phyloP scores from a whole-genome alignment of 2,113 vertebrate species.

The Odontophorus gujanensis region DNA sequence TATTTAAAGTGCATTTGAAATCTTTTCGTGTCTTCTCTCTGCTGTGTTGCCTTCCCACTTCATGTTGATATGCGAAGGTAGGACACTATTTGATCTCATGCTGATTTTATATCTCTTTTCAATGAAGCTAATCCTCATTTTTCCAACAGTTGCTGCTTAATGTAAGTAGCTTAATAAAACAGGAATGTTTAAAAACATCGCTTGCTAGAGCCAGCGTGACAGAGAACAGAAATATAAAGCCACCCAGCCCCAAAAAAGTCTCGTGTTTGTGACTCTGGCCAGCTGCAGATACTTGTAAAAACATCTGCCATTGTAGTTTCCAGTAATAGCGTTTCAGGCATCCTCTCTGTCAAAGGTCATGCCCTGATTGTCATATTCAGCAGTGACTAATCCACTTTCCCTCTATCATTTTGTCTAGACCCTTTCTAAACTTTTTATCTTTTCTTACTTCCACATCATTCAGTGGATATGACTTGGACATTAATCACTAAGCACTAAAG shows the following conservation, averaged over 20 bases:
- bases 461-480: conserved; percentile 1
- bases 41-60: neutral
- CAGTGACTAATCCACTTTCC: conserved; percentile 38
- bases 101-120: neutral
- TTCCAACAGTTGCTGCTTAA: neutral
- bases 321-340: conserved; percentile 13
- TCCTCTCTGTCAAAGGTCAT: neutral
- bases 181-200: neutral
- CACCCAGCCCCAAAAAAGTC: neutral
- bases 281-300: neutral
- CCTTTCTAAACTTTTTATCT: conserved; percentile 3
- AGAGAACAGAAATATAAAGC: neutral
- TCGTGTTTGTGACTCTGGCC: neutral
- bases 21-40: neutral
- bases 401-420: neutral
- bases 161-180: neutral
- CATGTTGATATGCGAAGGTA: neutral
- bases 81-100: neutral
- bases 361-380: neutral
- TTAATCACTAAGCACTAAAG: conserved; percentile 9
- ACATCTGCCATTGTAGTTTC: neutral
- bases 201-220: neutral
- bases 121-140: neutral
- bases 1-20: neutral
- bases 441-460: neutral